Evolutionary conservation across 2,888 invertebrate genomes (phyloP).

Genomic region (Oligia latruncula): DNA sequence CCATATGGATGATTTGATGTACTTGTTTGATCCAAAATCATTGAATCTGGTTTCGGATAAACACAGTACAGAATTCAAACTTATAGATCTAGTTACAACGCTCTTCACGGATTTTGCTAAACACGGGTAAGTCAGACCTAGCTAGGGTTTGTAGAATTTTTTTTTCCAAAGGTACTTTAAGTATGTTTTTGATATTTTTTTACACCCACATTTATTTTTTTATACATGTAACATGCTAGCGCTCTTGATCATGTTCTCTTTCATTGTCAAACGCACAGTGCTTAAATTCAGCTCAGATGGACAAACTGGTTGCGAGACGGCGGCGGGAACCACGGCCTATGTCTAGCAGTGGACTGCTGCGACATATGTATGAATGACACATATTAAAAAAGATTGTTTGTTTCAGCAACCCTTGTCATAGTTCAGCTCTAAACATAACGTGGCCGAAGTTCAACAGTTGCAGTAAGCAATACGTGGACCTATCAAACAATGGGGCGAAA

Average conservation of each 20-base stretch:
- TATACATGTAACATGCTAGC: too few relatives aligned
- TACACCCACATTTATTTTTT: too few relatives aligned
- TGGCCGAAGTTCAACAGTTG: constrained; percentile 26
- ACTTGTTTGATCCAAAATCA: constrained; percentile 19
- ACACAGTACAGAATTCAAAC: constrained; percentile 13
- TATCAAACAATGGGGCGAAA: constrained; percentile 2
- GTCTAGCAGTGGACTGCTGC: background rate
- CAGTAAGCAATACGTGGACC: constrained; percentile 13
- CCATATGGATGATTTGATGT: constrained; percentile 23
- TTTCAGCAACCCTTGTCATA: constrained; percentile 29
- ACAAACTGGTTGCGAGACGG: background rate
- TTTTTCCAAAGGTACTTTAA: too few relatives aligned
- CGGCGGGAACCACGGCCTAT: too few relatives aligned
- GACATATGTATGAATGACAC: background rate
- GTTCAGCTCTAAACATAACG: background rate
- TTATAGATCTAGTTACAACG: constrained; percentile 23
- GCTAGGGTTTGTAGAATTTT: too few relatives aligned
- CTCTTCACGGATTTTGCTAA: constrained; percentile 35
- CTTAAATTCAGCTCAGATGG: background rate
- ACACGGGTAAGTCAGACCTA: constrained; percentile 17
- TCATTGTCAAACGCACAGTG: background rate
- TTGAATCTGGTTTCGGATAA: constrained; percentile 9
- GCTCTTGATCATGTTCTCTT: background rate
- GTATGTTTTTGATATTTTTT: background rate
- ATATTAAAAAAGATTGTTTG: constrained; percentile 1